Conservation (phyloP, 37 sponge, comb jelly and placozoan species). For the Beroe forskalii region DNA sequence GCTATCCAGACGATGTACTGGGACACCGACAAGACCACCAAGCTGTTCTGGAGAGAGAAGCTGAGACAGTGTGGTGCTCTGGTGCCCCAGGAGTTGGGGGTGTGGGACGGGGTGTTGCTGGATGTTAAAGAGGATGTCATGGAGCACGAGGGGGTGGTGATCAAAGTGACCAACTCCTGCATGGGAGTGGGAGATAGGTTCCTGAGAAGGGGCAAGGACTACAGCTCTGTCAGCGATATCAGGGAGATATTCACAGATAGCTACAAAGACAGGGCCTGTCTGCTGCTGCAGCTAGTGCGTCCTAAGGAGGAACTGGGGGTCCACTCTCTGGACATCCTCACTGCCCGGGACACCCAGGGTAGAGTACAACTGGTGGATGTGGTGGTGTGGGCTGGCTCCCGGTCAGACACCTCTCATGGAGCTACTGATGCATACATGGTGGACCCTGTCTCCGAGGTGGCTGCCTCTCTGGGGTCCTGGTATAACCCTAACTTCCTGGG, state of each 20-base stretch:
- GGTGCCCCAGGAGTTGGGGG: background rate
- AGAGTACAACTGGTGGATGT: conserved; percentile 1
- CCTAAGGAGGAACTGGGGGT: background rate
- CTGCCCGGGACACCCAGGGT: background rate
- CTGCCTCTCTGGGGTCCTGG: background rate
- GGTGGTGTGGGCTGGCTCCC: conserved; percentile 11
- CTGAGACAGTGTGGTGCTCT: background rate
- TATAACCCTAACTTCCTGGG: conserved; percentile 50
- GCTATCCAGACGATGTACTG: conserved; percentile 55
- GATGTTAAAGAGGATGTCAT: background rate
- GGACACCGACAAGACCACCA: conserved; percentile 51
- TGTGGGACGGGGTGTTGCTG: conserved; percentile 11
- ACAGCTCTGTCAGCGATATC: background rate
- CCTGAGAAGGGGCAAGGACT: background rate
- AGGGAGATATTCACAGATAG: background rate
- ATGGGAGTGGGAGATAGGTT: conserved; percentile 57
- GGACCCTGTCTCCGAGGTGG: background rate
- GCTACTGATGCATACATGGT: conserved; percentile 30
- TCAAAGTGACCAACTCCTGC: conserved; percentile 44
- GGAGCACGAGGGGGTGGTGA: background rate
- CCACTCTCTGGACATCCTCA: conserved; percentile 63
- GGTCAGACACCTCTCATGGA: conserved; percentile 28
- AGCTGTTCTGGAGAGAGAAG: conserved; percentile 44
- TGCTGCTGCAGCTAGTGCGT: background rate
- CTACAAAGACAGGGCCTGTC: background rate